phyloP scores from a whole-genome alignment of 2,113 vertebrate genomes.

The Perca flavescens region DNA sequence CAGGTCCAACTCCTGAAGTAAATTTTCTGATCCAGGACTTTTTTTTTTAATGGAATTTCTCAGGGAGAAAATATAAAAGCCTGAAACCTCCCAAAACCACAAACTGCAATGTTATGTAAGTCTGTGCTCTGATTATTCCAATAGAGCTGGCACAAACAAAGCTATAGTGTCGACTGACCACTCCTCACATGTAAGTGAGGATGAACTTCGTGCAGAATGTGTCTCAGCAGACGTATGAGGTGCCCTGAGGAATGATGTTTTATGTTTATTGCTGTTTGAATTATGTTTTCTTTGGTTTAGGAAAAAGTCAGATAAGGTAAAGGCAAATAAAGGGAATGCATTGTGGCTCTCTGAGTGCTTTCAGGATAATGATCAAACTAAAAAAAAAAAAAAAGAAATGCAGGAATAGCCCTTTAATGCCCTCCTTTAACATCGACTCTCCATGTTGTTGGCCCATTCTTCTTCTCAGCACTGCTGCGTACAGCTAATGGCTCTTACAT shows the following conservation, averaged over 20 bases:
- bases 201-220: not conserved
- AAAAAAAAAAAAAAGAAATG: no score
- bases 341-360: slow-evolving; percentile 9
- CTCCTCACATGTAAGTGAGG: slow-evolving; percentile 18
- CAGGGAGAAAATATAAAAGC: not conserved
- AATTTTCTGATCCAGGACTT: not conserved
- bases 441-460: not conserved
- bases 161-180: slow-evolving; percentile 17
- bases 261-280: not conserved
- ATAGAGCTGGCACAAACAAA: slow-evolving; percentile 64
- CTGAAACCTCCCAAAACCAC: not conserved
- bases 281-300: slow-evolving; percentile 8
- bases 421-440: not conserved
- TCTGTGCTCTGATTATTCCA: slow-evolving; percentile 64
- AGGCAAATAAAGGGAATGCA: slow-evolving; percentile 9
- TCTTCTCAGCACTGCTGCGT: not conserved
- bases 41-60: not conserved
- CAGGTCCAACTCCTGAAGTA: not conserved
- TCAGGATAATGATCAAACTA: not conserved
- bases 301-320: slow-evolving; percentile 5
- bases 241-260: not conserved
- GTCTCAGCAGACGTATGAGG: not conserved
- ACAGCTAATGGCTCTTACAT: slow-evolving; percentile 36
- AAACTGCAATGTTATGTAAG: slow-evolving; percentile 57
- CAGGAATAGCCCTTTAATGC: slow-evolving; percentile 22